Evolutionary conservation across 2,797 vertebrate genomes (phyloP), one percentile per base, ranked within the genome.

Genomic region (Eospalax fontanierii): DNA sequence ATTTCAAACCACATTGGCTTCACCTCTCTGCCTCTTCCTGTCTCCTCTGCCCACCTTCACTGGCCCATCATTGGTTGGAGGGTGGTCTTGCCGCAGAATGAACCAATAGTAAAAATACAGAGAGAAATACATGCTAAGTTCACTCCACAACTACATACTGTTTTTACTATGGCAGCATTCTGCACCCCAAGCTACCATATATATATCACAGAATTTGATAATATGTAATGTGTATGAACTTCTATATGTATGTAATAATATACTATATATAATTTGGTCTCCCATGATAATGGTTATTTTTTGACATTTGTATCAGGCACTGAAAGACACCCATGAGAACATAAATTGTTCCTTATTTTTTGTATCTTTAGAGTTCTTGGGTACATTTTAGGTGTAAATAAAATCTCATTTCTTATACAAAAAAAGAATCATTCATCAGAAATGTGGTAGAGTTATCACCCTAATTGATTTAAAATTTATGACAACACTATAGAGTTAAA

Each of bases 401-500:
- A 82, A 92, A 76, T 79, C 22, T 90, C 50, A 85, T 7, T 74
- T 35, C 50, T 74, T 50, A 5, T 71, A 78, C 18, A n/a, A 50
- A 54, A 80, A 87, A 92, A 46, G 59, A 33, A 71, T 35, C 79
- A 87, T 85, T 84, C 80, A 33, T 73, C 81, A 95, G 70, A 95
- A 84, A 94, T 59, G 46, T 73, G 54, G 11, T 87, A 11, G 38
- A 21, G 6, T 28, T 4, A 57, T 68, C 28, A 91, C 12, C 33
- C 22, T 70, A 75, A 6, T 30, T 81, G 43, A 81, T 59, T 87
- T 82, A 33, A 63, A 81, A 87, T 87, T 11, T 54, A 82, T 50
- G 38, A 74, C 19, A 84, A 70, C 35, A 2, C 21, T 61, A 68
- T n/a, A 87, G 46, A 75, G n/a, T 76, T 24, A 80, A 80, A 90